Evolutionary conservation across 1,140 invertebrate genomes (phyloP).

Genomic region (Propsilocerus akamusi): DNA sequence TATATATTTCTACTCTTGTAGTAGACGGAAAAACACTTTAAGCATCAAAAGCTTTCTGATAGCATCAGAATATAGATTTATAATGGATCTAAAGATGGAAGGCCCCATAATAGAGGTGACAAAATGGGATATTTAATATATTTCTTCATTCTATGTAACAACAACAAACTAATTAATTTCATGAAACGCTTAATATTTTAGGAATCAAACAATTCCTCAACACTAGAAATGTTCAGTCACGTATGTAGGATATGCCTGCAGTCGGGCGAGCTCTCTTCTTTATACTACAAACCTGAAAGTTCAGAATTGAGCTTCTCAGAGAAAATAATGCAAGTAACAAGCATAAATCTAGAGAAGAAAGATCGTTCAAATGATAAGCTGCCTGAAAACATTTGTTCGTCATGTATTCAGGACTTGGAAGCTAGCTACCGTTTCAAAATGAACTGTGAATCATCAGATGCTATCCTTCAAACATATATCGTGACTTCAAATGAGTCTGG

Average conservation of each 20-base stretch:
- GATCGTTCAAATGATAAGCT: slow-evolving; percentile 11
- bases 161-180: too few species aligned
- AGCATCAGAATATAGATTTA: too few species aligned
- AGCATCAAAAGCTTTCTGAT: too few species aligned
- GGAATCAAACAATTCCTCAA: neutral
- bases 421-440: slow-evolving; percentile 17
- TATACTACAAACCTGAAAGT: neutral
- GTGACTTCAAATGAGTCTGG: neutral
- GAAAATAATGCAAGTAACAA: neutral
- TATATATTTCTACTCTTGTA: too few species aligned
- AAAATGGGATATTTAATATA: too few species aligned
- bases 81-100: too few species aligned
- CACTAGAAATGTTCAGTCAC: neutral
- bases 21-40: too few species aligned
- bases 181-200: too few species aligned
- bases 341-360: neutral
- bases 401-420: slow-evolving; percentile 15
- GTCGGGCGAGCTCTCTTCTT: neutral
- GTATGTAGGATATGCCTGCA: neutral
- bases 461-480: slow-evolving; percentile 12
- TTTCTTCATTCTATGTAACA: too few species aligned
- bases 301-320: neutral
- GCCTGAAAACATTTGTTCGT: slow-evolving; percentile 18
- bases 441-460: slow-evolving; percentile 16
- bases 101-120: too few species aligned